These are phyloP conservation scores for Sitta carolinensis DNA, from an alignment of 2,797 vertebrate species.

Conservation along the genomic window DNA sequence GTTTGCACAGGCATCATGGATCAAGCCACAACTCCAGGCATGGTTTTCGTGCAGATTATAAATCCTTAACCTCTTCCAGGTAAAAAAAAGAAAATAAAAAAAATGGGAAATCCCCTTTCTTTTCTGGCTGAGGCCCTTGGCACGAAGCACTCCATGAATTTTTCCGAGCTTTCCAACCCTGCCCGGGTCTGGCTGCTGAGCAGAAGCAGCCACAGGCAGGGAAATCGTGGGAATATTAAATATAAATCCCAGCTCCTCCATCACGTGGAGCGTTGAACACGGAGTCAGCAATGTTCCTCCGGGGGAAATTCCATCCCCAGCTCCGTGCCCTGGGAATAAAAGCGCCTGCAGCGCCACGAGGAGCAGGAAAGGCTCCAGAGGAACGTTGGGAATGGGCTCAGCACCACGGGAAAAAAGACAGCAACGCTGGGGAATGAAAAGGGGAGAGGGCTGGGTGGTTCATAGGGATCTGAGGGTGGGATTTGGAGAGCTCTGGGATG, in stretches of 20 bases:
- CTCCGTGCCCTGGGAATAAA: neutral
- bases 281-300: neutral
- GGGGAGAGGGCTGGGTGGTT: neutral
- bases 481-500: neutral
- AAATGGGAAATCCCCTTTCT: neutral
- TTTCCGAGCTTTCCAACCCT: neutral
- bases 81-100: neutral
- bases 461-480: neutral
- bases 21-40: neutral
- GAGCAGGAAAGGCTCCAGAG: neutral
- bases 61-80: neutral
- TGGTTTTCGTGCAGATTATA: neutral
- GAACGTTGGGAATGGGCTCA: neutral
- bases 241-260: neutral
- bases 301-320: conserved; percentile 16
- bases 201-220: neutral
- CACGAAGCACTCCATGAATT: neutral
- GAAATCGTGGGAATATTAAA: neutral
- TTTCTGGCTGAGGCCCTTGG: neutral
- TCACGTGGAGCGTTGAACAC: neutral
- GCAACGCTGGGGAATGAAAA: fast-evolving
- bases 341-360: neutral
- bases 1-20: fast-evolving
- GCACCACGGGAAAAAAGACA: neutral
- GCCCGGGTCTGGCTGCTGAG: neutral